A percentile compares a stretch with the other conserved stretches of the same genome.
These are phyloP conservation scores for Phenacoccus solenopsis DNA, from an alignment of 1,140 invertebrate genomes.

Conservation along the genomic window DNA sequence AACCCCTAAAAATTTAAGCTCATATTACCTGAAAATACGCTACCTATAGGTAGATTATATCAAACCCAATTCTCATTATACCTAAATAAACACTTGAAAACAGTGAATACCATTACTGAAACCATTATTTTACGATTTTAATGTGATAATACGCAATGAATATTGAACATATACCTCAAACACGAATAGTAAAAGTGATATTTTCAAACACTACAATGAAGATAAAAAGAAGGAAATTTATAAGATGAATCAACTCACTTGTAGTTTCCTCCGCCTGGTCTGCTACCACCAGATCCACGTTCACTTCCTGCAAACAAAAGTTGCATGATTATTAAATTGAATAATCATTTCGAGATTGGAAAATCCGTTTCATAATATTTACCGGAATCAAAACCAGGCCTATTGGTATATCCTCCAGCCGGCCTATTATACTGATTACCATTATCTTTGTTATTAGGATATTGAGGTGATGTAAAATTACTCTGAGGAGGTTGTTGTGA, in stretches of 20 bases:
- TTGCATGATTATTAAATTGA: not conserved
- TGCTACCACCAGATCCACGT: not conserved
- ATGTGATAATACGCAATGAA: too few species aligned
- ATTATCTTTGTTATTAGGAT: not conserved
- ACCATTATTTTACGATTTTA: not conserved
- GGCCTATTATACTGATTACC: not conserved
- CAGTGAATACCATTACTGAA: not conserved
- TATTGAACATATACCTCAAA: too few species aligned
- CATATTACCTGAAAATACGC: too few species aligned
- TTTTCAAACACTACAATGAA: too few species aligned
- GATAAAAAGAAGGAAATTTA: too few species aligned
- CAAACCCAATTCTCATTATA: not conserved
- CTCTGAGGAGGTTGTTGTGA: not conserved
- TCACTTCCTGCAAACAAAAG: not conserved
- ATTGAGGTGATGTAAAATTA: not conserved
- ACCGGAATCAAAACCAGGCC: not conserved
- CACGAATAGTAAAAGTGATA: too few species aligned
- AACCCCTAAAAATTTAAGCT: too few species aligned
- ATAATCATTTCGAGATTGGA: not conserved
- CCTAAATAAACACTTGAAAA: conserved; percentile 5
- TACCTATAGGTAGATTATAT: too few species aligned
- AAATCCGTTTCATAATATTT: not conserved
- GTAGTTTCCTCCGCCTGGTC: not conserved
- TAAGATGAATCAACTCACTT: not conserved
- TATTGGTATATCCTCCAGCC: not conserved